These are phyloP conservation scores for Drosophila kikkawai DNA, from an alignment of 1,140 invertebrate genomes.

Conservation along the genomic window DNA sequence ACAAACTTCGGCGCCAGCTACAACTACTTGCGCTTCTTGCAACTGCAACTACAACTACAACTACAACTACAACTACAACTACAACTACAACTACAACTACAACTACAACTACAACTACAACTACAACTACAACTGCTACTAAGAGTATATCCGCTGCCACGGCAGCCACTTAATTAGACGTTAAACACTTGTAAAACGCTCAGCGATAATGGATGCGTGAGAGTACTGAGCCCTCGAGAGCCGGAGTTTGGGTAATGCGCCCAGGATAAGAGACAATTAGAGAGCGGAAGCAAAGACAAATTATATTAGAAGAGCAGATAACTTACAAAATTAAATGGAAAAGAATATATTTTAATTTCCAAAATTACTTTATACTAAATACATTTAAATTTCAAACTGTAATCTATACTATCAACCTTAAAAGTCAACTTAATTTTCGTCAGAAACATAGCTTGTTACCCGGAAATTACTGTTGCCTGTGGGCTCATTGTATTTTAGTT, in stretches of 20 bases:
- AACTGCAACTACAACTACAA: slow-evolving; percentile 32
- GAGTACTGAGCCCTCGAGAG: slow-evolving; percentile 28
- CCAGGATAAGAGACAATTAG: slow-evolving; percentile 24
- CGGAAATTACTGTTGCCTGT: too few relatives aligned
- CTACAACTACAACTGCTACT: slow-evolving; percentile 10
- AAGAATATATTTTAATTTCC: neutral
- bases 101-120: slow-evolving; percentile 32
- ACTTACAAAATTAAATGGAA: neutral
- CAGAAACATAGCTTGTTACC: too few relatives aligned
- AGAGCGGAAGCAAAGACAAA: slow-evolving; percentile 8
- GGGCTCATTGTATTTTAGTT: too few relatives aligned
- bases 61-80: slow-evolving; percentile 9
- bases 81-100: slow-evolving; percentile 26
- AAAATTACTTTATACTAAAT: neutral
- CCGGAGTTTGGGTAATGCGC: slow-evolving; percentile 24
- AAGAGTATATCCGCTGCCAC: slow-evolving; percentile 54
- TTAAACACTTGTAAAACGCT: slow-evolving; percentile 82
- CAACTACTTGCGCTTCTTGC: slow-evolving; percentile 37
- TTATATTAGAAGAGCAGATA: neutral
- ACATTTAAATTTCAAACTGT: too few relatives aligned
- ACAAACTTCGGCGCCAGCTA: slow-evolving; percentile 51
- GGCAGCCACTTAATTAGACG: slow-evolving; percentile 81
- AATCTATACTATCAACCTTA: neutral
- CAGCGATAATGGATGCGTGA: slow-evolving; percentile 75
- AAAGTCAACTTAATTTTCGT: too few relatives aligned